A percentile compares a stretch with the other conserved stretches of the same genome.
Evolutionary conservation across 2,888 invertebrate species (phyloP).

Genomic region (Pimpla rufipes): DNA sequence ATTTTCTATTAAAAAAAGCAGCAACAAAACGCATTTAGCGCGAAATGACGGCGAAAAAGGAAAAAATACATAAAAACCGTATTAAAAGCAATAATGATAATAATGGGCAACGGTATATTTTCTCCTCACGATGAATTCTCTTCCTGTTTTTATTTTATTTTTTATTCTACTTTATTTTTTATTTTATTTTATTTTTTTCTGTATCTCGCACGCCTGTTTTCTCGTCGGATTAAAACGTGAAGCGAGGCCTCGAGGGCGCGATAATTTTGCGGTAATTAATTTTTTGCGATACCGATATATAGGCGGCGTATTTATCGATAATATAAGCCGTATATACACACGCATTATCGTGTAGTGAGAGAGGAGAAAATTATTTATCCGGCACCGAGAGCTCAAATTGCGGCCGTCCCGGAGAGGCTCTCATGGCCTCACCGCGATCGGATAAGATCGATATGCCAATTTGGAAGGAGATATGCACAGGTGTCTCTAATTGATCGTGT

Average conservation of each 20-base stretch:
- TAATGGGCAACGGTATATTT: slow-evolving; percentile 35
- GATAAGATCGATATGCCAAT: slow-evolving; percentile 69
- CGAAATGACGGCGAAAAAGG: background rate
- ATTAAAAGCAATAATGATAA: slow-evolving; percentile 16
- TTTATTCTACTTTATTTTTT: background rate
- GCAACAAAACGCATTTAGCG: background rate
- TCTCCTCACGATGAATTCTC: slow-evolving; percentile 40
- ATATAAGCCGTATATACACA: slow-evolving; percentile 3
- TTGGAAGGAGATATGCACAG: slow-evolving; percentile 57
- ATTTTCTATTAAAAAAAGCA: background rate
- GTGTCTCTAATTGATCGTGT: slow-evolving; percentile 68
- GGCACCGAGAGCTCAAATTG: slow-evolving; percentile 16
- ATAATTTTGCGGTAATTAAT: slow-evolving; percentile 52
- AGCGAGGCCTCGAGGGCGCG: slow-evolving; percentile 34
- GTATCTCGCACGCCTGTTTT: background rate
- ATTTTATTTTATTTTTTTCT: too few relatives aligned
- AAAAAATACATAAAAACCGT: slow-evolving; percentile 10
- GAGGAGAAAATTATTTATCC: slow-evolving; percentile 53
- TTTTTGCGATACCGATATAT: slow-evolving; percentile 37
- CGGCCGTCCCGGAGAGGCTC: background rate
- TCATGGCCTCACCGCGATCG: slow-evolving; percentile 37
- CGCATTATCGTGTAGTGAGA: slow-evolving; percentile 8
- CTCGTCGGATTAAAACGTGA: slow-evolving; percentile 52
- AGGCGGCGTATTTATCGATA: slow-evolving; percentile 9
- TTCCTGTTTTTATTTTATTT: slow-evolving; percentile 8